Conservation (phyloP, 1,140 invertebrate genomes). For the Trichoplusia ni region DNA sequence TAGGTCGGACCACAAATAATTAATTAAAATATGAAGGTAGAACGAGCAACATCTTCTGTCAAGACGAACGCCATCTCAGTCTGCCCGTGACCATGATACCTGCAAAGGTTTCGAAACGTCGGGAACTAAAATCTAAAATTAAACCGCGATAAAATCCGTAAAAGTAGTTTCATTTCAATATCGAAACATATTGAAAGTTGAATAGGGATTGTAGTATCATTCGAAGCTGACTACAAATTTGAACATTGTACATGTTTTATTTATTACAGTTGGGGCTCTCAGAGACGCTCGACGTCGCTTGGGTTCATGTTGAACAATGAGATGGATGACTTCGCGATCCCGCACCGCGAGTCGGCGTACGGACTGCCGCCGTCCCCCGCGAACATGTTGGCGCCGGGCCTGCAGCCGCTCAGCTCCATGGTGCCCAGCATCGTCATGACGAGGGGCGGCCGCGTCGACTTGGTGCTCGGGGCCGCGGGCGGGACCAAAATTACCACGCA, state of each 20-base stretch:
- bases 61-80: too few species aligned
- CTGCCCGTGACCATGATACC: too few species aligned
- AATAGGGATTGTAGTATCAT: too few species aligned
- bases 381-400: slow-evolving; percentile 91
- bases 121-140: too few species aligned
- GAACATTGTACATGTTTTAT: slow-evolving; percentile 1
- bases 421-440: slow-evolving; percentile 90
- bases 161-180: too few species aligned
- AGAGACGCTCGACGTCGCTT: slow-evolving; percentile 86
- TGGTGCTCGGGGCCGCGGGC: slow-evolving; percentile 93
- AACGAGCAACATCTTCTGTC: too few species aligned
- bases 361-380: slow-evolving; percentile 89
- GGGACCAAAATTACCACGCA: slow-evolving; percentile 94
- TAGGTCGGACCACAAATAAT: too few species aligned
- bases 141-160: too few species aligned
- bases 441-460: slow-evolving; percentile 83
- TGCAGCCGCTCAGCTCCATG: slow-evolving; percentile 96
- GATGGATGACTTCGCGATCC: slow-evolving; percentile 97
- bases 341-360: slow-evolving; percentile 89
- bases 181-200: too few species aligned
- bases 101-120: too few species aligned
- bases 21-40: too few species aligned
- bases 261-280: slow-evolving; percentile 87
- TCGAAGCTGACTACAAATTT: too few species aligned
- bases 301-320: slow-evolving; percentile 97